Conservation (phyloP, 2,113 vertebrate genomes). For the Chionodraco myersi region DNA sequence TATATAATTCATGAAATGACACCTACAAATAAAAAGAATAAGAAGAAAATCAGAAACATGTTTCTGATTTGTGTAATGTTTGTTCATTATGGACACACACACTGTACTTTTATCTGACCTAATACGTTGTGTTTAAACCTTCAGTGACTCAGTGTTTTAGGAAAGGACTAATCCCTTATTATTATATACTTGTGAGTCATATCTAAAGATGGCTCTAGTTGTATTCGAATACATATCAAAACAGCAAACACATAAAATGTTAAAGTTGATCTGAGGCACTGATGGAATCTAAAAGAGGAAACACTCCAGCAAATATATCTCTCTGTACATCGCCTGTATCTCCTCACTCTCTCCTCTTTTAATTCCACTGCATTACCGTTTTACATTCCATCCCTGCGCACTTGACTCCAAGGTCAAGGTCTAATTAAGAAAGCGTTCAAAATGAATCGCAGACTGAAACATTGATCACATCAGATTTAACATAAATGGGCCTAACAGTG, state of each 20-base stretch:
- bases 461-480: slow-evolving; percentile 69
- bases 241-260: not conserved
- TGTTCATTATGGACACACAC: no score
- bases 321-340: no score
- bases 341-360: slow-evolving; percentile 2
- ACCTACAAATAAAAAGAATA: not conserved
- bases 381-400: slow-evolving; percentile 34
- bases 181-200: no score
- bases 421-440: slow-evolving; percentile 65
- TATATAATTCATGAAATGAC: not conserved
- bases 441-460: slow-evolving; percentile 58
- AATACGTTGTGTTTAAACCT: no score
- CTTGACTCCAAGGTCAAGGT: slow-evolving; percentile 68
- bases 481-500: slow-evolving; percentile 67
- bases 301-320: not conserved
- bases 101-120: no score
- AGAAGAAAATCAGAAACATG: no score
- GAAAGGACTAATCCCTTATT: no score
- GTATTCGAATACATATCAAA: not conserved
- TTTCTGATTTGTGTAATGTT: no score
- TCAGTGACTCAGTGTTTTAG: no score
- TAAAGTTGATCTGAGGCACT: not conserved
- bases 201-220: not conserved
- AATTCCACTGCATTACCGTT: slow-evolving; percentile 33
- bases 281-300: not conserved